Base-by-base conservation (phyloP, 2,113 vertebrate genomes). In the Gracilinanus agilis region DNA sequence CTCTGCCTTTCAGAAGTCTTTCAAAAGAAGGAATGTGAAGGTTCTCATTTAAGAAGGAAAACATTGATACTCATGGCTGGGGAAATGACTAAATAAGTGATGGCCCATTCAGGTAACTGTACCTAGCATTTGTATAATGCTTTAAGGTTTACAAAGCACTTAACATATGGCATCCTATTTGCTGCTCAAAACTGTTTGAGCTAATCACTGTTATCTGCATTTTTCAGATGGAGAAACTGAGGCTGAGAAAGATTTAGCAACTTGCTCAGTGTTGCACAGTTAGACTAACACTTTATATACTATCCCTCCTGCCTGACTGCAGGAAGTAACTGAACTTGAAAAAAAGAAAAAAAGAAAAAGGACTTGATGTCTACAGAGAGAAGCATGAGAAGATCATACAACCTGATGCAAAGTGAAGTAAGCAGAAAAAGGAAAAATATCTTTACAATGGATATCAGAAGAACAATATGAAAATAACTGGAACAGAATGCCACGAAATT, bases 1-100 rank as follows among this genome's bases (percentile, higher is more conserved):
- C 11, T n/a, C 54, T 89, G 53, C 34, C 54, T 90, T 96, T 93
- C 75, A 93, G 54, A 49, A 88, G 54, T 88, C n/a, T 96, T 23
- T 93, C 19, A 13, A 90, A 13, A n/a, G 56, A 96, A 96, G 93
- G 23, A 0, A n/a, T 29, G 3, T 56, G 58, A 92, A 90, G 53
- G 49, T 55, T 94, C 44, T 95, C 90, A 93, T 5, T 53, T 2
- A 3, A 83, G 92, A 92, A 21, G 34, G 29, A 93, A 10, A 90
- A 24, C 9, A 34, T 67, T 75, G n/a, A n/a, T 27, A 11, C 27
- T 61, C 58, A 29, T 0, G 4, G 27, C 58, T 67, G 29, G 11
- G 58, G 11, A 27, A 67, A 67, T 67, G 27, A 34, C 27, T 67
- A 13, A 67, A 67, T 34, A 34, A 27, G 58, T 67, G 29, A 9